Evolutionary conservation across 2,888 invertebrate genomes (phyloP), one percentile per base, ranked within the genome.

Genomic region (Andrena trimmerana): DNA sequence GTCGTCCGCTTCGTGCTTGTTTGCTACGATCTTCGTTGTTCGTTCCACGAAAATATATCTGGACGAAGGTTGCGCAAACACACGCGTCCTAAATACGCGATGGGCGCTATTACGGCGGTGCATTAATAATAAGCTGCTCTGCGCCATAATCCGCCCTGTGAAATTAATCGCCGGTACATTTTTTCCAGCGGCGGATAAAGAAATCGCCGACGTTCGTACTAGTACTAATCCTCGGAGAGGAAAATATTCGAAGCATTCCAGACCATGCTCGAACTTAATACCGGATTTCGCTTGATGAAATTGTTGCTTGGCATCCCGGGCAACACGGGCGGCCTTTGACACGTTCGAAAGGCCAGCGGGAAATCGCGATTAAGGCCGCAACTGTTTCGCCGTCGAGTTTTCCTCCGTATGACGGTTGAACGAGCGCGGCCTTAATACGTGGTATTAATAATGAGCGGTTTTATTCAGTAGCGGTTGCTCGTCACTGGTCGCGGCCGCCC

Each of bases 361-460:
- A 62, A 8, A 7, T 31, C 33, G 63, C 63, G 62, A 36, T 36
- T 8, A 63, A 63, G 8, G 8, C 48, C 31, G 62, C 50, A 1
- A 31, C 57, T 42, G 29, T 31, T 42, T 1, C 4, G 2, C 16
- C 0, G 8, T 13, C 31, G 29, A 7, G n/a, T 5, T 74, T 68
- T 66, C 42, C 33, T 16, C 33, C 13, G 27, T 24, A 2, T 2
- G 6, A 4, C 8, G 20, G 74, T n/a, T 16, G 48, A n/a, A 24
- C 54, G 77, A 27, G 27, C 3, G 3, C 73, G 81, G 27, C 80
- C 81, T 81, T 77, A 81, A 83, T 83, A 72, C 67, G 59, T 33
- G n/a, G 77, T 63, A 70, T 81, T 81, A 71, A 63, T 80, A 78
- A 85, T 27, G 50, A 67, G 70, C 52, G 29, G 70, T 74, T 70